Percentiles rank a stretch among this genome's conserved stretches.
phyloP scores from a whole-genome alignment of 2,113 vertebrate species.

The Tenrec ecaudatus region DNA sequence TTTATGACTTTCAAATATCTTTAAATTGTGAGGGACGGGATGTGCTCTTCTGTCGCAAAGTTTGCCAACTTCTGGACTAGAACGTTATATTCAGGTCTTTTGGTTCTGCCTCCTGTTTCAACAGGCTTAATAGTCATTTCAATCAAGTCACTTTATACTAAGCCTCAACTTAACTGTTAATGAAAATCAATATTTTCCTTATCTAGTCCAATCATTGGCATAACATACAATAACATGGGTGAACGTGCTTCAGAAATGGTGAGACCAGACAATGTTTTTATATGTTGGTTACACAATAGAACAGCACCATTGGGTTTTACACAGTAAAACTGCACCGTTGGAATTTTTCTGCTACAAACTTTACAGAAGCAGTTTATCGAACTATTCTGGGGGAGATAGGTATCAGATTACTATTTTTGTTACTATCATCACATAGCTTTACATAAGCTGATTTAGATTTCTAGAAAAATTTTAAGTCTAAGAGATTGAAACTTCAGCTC shows the following conservation, averaged over 20 bases:
- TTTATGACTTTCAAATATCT: too few species aligned
- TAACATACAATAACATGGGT: neutral
- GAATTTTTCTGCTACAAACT: neutral
- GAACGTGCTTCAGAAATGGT: neutral
- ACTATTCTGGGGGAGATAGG: neutral
- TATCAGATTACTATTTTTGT: neutral
- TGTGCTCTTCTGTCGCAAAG: too few species aligned
- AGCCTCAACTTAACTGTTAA: neutral
- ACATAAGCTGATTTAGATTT: neutral
- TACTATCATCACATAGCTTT: neutral
- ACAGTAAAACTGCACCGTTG: neutral
- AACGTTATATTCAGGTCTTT: neutral
- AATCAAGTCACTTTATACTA: conserved; percentile 27
- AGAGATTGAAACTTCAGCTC: neutral
- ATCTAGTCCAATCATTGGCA: neutral
- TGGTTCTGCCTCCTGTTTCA: neutral
- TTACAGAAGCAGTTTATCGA: neutral
- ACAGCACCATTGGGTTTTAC: neutral
- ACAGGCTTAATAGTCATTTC: neutral
- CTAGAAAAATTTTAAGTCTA: conserved; percentile 17
- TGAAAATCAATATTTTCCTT: neutral
- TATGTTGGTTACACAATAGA: neutral
- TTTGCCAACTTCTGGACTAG: too few species aligned
- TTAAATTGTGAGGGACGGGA: too few species aligned
- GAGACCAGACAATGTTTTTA: neutral